Evolutionary conservation across 2,113 vertebrate species (phyloP).

Genomic region (Cebus imitator): DNA sequence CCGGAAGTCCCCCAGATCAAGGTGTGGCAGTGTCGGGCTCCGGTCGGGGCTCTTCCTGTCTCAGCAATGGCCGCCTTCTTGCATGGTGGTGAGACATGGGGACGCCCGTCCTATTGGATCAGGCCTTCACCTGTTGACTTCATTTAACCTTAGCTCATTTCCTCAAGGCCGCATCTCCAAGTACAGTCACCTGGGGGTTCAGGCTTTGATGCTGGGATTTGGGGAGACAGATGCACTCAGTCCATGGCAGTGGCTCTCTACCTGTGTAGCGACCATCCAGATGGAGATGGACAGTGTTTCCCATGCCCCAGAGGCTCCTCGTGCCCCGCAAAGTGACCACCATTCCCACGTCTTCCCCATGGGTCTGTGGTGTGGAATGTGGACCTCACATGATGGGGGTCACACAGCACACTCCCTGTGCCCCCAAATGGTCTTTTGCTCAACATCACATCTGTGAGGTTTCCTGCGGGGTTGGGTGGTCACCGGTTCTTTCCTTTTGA

Average conservation of each 20-base stretch:
- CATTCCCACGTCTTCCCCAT: not conserved
- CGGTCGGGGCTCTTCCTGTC: not conserved
- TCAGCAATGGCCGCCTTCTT: not conserved
- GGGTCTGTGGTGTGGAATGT: not conserved
- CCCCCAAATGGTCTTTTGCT: not conserved
- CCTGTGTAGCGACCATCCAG: not conserved
- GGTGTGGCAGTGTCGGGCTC: not conserved
- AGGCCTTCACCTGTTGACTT: not conserved
- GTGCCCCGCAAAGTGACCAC: not conserved
- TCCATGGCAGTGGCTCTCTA: accelerated
- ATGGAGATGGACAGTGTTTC: not conserved
- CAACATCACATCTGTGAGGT: accelerated
- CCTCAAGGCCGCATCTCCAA: not conserved
- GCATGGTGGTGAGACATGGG: not conserved
- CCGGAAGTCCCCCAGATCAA: not conserved
- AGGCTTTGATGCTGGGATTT: not conserved
- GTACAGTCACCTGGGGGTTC: not conserved
- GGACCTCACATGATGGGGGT: not conserved
- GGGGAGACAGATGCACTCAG: not conserved
- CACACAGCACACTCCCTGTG: accelerated
- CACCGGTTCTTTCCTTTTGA: accelerated
- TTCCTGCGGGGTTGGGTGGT: accelerated
- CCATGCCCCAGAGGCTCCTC: not conserved
- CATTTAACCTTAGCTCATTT: not conserved
- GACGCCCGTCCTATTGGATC: not conserved